Base-by-base conservation (phyloP, 2,888 invertebrate genomes). In the Melolontha melolontha region DNA sequence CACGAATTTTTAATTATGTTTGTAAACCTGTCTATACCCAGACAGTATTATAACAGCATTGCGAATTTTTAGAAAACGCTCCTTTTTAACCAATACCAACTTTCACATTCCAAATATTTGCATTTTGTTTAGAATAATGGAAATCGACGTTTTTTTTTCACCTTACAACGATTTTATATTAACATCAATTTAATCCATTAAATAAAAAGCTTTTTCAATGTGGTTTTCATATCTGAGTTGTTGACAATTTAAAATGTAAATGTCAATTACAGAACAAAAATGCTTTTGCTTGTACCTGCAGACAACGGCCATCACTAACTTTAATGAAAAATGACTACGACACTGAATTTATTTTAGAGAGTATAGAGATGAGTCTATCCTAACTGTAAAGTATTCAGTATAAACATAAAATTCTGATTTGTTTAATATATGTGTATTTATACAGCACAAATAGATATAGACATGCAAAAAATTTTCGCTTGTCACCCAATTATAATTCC, bases 301-400 rank as follows among this genome's bases (percentile, higher is more conserved):
- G 65, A 65, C 59, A 12, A 65, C 34, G 65, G 39, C 65, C 47
- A 65, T 59, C 68, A 59, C 40, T 42, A 49, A 34, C 22, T 42
- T 47, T 68, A 68, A 68, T 68, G 65, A 68, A 68, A 68, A 68
- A 68, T 68, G 68, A 68, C 68, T 65, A 68, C 64, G 42, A 68
- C 68, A 68, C 57, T 14, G 68, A 59, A 68, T 65, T 68, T 68
- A 66, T 68, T 68, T 68, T 68, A 68, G 65, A 50, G n/a, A n/a
- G n/a, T n/a, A n/a, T n/a, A 39, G 29, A 44, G 40, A 17, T 5
- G 14, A 12, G 57, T 41, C 29, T 12, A 59, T 59, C 44, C 44
- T 44, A 29, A 59, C 44, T 12, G 10, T 14, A 2, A 11, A 16
- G 12, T 44, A 44, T 59, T 41, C 29, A 29, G 4, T 10, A 42